A percentile compares a stretch with the other conserved stretches of the same genome.
These are phyloP conservation scores for Cavia aperea DNA, from an alignment of 2,113 vertebrate species.

Conservation along the genomic window DNA sequence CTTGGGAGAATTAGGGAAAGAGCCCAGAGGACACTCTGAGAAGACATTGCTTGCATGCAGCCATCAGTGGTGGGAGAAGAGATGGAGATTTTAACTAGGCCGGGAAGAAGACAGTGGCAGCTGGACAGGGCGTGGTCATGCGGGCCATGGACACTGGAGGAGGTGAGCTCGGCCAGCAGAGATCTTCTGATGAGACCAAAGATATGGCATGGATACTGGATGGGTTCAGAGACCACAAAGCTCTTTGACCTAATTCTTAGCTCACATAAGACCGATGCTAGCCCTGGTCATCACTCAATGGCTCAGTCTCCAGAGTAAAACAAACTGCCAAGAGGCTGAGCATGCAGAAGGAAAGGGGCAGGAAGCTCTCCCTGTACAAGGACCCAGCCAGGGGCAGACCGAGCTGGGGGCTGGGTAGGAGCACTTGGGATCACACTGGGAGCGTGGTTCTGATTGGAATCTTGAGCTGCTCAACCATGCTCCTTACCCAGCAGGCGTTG, in stretches of 20 bases:
- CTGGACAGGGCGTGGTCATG: too few relatives aligned
- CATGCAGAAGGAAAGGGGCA: neutral
- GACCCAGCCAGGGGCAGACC: neutral
- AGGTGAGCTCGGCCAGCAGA: neutral
- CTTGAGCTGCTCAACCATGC: neutral
- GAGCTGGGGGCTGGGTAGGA: too few relatives aligned
- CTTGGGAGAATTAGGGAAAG: neutral
- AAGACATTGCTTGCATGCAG: neutral
- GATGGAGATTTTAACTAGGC: too few relatives aligned
- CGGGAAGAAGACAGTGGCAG: neutral
- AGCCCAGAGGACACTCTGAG: neutral
- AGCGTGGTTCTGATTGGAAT: too few relatives aligned
- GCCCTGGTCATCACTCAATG: too few relatives aligned
- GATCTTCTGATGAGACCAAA: neutral
- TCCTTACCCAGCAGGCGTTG: neutral
- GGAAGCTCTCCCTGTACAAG: neutral
- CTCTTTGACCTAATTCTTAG: neutral
- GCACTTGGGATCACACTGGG: neutral
- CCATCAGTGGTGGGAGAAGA: accelerated
- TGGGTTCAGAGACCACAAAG: accelerated
- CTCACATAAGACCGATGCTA: too few relatives aligned
- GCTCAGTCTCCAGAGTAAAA: too few relatives aligned
- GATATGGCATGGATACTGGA: accelerated
- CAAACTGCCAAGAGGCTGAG: neutral
- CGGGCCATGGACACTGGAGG: neutral